phyloP scores from a whole-genome alignment of 2,888 invertebrate species.

The Blastobasis lacticolella region DNA sequence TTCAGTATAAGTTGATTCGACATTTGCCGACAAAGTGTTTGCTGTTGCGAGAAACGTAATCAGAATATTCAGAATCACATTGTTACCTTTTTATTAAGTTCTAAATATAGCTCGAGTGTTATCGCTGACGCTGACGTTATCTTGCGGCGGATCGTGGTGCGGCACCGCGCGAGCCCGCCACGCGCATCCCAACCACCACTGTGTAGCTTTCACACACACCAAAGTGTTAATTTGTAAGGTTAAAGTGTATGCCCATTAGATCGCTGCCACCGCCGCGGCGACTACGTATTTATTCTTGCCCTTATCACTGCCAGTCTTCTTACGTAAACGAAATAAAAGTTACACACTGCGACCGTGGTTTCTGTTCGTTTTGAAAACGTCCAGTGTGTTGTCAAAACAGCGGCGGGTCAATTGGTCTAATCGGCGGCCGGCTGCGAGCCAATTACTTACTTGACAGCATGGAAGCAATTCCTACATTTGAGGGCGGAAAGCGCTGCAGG shows the following conservation, averaged over 20 bases:
- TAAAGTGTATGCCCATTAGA: background rate
- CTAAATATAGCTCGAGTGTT: slow-evolving; percentile 55
- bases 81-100: slow-evolving; percentile 58
- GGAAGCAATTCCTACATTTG: slow-evolving; percentile 73
- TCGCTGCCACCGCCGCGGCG: background rate
- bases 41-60: slow-evolving; percentile 32
- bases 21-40: background rate
- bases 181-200: slow-evolving; percentile 1
- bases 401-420: slow-evolving; percentile 68
- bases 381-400: slow-evolving; percentile 67
- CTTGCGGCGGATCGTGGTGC: slow-evolving; percentile 56
- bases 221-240: background rate
- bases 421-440: slow-evolving; percentile 65
- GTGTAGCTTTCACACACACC: background rate
- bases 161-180: slow-evolving; percentile 10
- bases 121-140: slow-evolving; percentile 64
- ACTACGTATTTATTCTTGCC: too few relatives aligned
- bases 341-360: background rate
- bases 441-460: slow-evolving; percentile 71
- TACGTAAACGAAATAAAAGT: background rate
- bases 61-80: slow-evolving; percentile 31
- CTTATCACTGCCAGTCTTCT: too few relatives aligned
- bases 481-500: slow-evolving; percentile 68
- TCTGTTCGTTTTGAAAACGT: slow-evolving; percentile 11
- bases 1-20: background rate